Percentiles rank a stretch among this genome's conserved stretches.
These are phyloP conservation scores for Craniophora ligustri DNA, from an alignment of 2,888 invertebrate species.

Conservation along the genomic window DNA sequence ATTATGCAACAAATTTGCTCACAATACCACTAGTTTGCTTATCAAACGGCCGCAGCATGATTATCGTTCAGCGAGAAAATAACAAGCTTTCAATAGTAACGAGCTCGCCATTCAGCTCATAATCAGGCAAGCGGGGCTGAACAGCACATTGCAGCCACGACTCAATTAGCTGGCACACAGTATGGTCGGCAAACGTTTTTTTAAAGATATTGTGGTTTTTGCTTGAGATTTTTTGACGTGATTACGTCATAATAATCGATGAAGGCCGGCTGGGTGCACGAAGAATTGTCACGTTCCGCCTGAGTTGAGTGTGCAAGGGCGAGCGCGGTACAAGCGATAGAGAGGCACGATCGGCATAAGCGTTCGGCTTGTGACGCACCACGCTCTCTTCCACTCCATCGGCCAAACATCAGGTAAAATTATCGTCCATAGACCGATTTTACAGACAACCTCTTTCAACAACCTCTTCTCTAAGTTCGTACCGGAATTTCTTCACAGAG, in stretches of 20 bases:
- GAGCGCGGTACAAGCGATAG: no score
- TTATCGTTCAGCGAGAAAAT: slow-evolving; percentile 10
- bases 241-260: neutral
- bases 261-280: no score
- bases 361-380: no score
- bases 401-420: no score
- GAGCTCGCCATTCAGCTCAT: slow-evolving; percentile 10
- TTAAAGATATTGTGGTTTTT: slow-evolving; percentile 1
- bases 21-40: slow-evolving; percentile 4
- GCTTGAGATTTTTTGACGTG: neutral
- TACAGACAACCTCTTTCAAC: no score
- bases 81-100: slow-evolving; percentile 10
- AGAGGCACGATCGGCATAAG: no score
- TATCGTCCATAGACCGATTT: no score
- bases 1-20: neutral
- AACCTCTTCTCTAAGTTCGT: no score
- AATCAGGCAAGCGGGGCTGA: slow-evolving; percentile 8
- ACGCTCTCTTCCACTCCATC: no score
- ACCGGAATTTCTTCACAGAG: no score
- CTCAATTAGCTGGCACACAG: slow-evolving; percentile 16
- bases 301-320: no score
- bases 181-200: neutral
- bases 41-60: slow-evolving; percentile 8
- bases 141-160: neutral
- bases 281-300: no score